Evolutionary conservation across 2,888 invertebrate genomes (phyloP).

Genomic region (Tiliacea citrago): DNA sequence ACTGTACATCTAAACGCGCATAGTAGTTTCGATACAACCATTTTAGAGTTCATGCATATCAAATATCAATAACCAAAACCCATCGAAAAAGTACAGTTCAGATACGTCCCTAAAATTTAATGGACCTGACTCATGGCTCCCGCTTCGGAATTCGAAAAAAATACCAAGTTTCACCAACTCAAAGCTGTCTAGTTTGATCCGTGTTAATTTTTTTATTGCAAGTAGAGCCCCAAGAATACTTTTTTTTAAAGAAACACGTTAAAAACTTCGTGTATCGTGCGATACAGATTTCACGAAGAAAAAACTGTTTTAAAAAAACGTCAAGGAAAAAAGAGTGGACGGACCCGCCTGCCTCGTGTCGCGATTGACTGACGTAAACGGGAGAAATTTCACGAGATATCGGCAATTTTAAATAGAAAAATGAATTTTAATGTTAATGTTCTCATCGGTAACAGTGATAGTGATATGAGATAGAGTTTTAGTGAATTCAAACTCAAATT

Average conservation of each 20-base stretch:
- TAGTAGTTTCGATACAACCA: constrained; percentile 5
- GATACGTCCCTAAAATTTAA: constrained; percentile 14
- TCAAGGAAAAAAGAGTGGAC: constrained; percentile 72
- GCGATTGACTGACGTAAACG: constrained; percentile 66
- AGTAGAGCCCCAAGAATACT: constrained; percentile 50
- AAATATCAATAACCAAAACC: constrained; percentile 14
- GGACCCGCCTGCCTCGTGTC: constrained; percentile 80
- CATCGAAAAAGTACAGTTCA: constrained; percentile 31
- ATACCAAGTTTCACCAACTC: constrained; percentile 36
- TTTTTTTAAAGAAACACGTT: constrained; percentile 71
- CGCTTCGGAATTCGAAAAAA: constrained; percentile 39
- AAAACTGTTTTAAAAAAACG: constrained; percentile 74
- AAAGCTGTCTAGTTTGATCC: constrained; percentile 48
- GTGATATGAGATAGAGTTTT: neutral
- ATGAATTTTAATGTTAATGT: neutral
- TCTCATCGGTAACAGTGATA: too few species aligned
- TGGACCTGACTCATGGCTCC: constrained; percentile 23
- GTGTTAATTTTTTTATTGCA: constrained; percentile 50
- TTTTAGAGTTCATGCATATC: constrained; percentile 33
- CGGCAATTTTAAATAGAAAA: neutral
- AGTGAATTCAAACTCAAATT: neutral
- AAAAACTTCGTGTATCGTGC: constrained; percentile 83
- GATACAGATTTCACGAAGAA: constrained; percentile 85
- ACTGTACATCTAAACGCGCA: neutral
- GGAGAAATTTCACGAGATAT: constrained; percentile 67